Evolutionary conservation across 2,113 vertebrate species (phyloP), one percentile per base, ranked within the genome.

Genomic region (Crypturellus undulatus): DNA sequence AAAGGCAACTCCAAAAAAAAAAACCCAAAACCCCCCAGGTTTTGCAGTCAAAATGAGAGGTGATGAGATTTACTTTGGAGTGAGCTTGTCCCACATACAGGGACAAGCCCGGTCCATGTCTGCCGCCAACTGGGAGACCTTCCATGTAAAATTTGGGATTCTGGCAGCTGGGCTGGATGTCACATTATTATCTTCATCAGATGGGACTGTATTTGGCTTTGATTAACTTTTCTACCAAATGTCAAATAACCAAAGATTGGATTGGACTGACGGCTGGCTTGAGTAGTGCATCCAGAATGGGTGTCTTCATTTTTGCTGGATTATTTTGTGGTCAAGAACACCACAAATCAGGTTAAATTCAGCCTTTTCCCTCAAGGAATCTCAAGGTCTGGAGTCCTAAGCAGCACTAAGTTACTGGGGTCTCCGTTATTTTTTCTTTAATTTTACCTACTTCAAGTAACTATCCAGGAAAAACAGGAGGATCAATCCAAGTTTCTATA

Each of bases 1-100:
- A 76, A 86, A 94, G 92, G 47, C 47, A 93, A 52, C 65, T 89
- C 47, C 12, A 78, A 60, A 76, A 56, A n/a, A 49, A 49, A 19
- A 49, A 47, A 49, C 19, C 45, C 7, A 20, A 49, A 49, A 45
- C 14, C 43, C 43, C 43, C 20, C 43, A 47, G 45, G 30, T 47
- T 79, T 60, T 84, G 92, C 63, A 62, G 52, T 30, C 62, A 65
- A 76, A 75, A 38, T 12, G 62, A 47, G 81, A 84, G 47, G 20
- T 7, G 40, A 4, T 52, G 67, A 93, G 70, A 8, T 79, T 79
- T 43, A 20, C 38, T 34, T 56, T 24, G 6, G 10, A 16, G 12
- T 6, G 42, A 56, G 10, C 32, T 24, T 38, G 14, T 40, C 45
- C 54, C 49, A 45, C 72, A 70, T 38, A 2, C 49, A 4, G 0